phyloP scores from a whole-genome alignment of 2,797 vertebrate genomes.

The Micropoecilia bifurca region DNA sequence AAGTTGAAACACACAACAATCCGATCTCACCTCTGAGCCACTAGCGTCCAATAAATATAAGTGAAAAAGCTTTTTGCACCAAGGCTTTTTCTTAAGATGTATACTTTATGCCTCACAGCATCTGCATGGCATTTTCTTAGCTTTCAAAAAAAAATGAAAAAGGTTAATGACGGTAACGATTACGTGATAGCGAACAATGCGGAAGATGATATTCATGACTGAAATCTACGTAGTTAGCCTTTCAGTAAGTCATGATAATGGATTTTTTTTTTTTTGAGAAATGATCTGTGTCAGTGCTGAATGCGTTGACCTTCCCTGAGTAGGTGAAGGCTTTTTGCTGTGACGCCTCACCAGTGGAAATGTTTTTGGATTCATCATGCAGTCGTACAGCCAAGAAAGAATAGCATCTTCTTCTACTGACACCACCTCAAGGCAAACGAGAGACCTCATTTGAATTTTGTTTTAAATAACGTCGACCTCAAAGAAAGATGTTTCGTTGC shows the following conservation, averaged over 20 bases:
- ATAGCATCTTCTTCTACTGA: constrained; percentile 5
- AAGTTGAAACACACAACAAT: background rate
- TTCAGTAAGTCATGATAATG: constrained; percentile 4
- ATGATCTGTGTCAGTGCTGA: constrained; percentile 4
- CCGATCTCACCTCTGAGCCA: background rate
- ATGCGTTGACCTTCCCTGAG: constrained; percentile 30
- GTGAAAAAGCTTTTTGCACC: background rate
- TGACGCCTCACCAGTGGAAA: constrained; percentile 18
- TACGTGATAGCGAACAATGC: background rate
- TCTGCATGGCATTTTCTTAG: background rate
- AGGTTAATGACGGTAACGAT: background rate
- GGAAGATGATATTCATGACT: background rate
- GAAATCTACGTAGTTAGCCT: background rate
- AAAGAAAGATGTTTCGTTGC: constrained; percentile 31
- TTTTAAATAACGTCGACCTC: constrained; percentile 56
- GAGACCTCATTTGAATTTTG: constrained; percentile 40
- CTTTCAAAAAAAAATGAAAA: background rate
- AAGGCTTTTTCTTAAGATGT: background rate
- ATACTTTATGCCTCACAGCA: background rate
- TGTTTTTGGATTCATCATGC: constrained; percentile 3
- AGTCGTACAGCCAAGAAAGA: constrained; percentile 18
- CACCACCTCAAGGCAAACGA: constrained; percentile 17
- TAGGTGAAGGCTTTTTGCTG: constrained; percentile 11
- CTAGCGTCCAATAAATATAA: background rate
- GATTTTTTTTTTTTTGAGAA: background rate